Evolutionary conservation across 1,140 invertebrate genomes (phyloP), one percentile per base, ranked within the genome.

Genomic region (Campoletis sonorensis): DNA sequence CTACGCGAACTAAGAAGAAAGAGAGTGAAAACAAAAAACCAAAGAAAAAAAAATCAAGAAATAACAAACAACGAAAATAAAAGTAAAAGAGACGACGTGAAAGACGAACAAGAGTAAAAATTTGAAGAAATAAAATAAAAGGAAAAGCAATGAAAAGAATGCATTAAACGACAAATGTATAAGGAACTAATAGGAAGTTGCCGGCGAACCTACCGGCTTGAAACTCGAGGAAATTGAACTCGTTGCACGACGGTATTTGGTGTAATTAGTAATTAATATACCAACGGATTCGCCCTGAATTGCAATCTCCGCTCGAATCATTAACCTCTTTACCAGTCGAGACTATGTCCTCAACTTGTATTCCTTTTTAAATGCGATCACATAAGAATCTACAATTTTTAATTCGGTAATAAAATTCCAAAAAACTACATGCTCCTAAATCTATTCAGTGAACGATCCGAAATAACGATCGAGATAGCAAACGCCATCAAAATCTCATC

Each of bases 191-290:
- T 15, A 18, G 13, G 30, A 37, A 13, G 8, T 13, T 10, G 10
- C n/a, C 4, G 33, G 30, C 27, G 68, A 70, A 5, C 40, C 5
- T 15, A 11, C 5, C 18, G 15, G 11, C 5, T 3, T 4, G 68
- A 70, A 0, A 37, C 30, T 72, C 5, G 16, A 49, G 70, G 49
- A 72, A 49, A 49, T 45, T 72, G n/a, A 72, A 72, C 70, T 72
- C 70, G 70, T 72, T 72, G 15, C 40, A 72, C 10, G 26, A 49
- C 49, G 70, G n/a, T 72, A 72, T 49, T 49, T 72, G n/a, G 37
- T 45, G 37, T 49, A 72, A 72, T 72, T 49, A 72, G 70, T 72
- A 72, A 72, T 72, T 72, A 72, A 72, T 72, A 72, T 15, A 40
- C 37, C 40, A 21, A 15, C 1, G 21, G 16, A 45, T 5, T 64